Base-by-base conservation (phyloP, 2,113 vertebrate genomes). In the Protobothrops mucrosquamatus region DNA sequence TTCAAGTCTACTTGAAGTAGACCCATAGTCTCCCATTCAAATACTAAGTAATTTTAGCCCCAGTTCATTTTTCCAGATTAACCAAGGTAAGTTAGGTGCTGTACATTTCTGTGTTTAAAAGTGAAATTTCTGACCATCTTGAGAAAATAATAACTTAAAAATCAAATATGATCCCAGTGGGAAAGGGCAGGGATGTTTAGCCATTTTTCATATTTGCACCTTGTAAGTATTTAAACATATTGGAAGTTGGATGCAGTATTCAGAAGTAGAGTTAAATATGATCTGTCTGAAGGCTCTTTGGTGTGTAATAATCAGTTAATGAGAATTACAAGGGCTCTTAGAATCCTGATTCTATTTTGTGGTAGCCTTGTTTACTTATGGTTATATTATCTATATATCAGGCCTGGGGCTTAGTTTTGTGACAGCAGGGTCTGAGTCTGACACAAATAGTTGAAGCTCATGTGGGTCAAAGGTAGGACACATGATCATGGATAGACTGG, bases 101-200 rank as follows among this genome's bases (percentile, higher is more conserved):
- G n/a, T 59, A 92, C 12, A 54, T 88, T 34, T 56, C 81, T 88
- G 56, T 87, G 22, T 91, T 92, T 61, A 85, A 91, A 48, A 91
- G n/a, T 91, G n/a, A 55, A 29, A 54, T 14, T 85, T 86, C 91
- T 59, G 11, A 15, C 24, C 59, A 24, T 3, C 12, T 87, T 92
- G 56, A 8, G 69, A 74, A 88, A 43, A 39, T 39, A 55, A 88
- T 74, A 88, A 46, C 0, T 5, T 56, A 23, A 61, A 59, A 29
- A 87, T 5, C 6, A 86, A 61, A 61, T 86, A 11, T 51, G 34
- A 26, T 34, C 43, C 61, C 6, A 23, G 9, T 10, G 39, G 55
- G 85, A 12, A 59, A 61, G 12, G 20, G 29, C 29, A 88, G 12
- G 46, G n/a, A 2, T 18, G n/a, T 34, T 3, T 87, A 54, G 12